Percentiles rank a stretch among this genome's conserved stretches.
phyloP scores from a whole-genome alignment of 2,797 vertebrate species.

The Cynopterus sphinx region DNA sequence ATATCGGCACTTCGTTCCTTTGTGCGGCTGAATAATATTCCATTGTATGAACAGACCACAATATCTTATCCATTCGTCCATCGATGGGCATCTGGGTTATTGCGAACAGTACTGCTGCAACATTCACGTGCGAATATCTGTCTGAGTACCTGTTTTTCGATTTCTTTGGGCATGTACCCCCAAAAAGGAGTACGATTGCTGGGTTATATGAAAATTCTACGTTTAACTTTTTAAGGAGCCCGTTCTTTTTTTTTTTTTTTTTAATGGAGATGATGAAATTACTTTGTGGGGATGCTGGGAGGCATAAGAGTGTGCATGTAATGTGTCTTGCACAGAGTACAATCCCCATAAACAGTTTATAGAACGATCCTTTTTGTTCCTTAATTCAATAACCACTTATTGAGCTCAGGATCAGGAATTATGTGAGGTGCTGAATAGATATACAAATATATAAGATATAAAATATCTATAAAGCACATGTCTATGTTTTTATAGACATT shows the following conservation, averaged over 20 bases:
- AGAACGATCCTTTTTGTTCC: constrained; percentile 43
- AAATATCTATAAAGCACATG: constrained; percentile 73
- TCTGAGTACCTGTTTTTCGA: not conserved
- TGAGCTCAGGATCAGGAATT: constrained; percentile 57
- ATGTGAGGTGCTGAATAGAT: constrained; percentile 61
- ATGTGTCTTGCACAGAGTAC: not conserved
- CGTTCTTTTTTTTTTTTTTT: not conserved
- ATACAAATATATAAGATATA: constrained; percentile 38
- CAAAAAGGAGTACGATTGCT: not conserved
- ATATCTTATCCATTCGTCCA: not conserved
- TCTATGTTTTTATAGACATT: constrained; percentile 66
- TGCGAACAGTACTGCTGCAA: not conserved
- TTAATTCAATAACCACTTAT: constrained; percentile 68
- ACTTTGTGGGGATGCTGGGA: not conserved
- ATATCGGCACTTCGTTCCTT: not conserved
- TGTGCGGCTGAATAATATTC: not conserved
- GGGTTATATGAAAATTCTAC: not conserved
- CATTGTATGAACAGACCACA: rapidly evolving
- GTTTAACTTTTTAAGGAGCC: not conserved
- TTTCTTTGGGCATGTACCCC: not conserved
- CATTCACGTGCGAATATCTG: not conserved
- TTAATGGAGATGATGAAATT: not conserved
- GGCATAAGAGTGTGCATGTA: not conserved
- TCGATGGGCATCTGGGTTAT: not conserved
- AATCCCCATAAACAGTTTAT: constrained; percentile 32